Conservation (phyloP, 2,113 vertebrate species). For the Marmota monax region DNA sequence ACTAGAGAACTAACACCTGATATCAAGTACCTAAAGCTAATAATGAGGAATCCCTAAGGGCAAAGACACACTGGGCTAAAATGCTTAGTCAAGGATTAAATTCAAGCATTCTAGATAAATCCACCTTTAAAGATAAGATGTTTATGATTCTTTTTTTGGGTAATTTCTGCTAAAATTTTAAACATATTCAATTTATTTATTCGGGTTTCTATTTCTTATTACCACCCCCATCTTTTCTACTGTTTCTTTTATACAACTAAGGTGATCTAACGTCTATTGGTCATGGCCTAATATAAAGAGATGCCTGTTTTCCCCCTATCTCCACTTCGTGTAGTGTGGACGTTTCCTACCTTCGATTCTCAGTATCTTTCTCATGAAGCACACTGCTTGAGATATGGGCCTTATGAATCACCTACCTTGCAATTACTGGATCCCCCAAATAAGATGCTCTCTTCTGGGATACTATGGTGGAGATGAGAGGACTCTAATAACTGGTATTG, state of each 20-base stretch:
- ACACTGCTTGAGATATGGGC: neutral
- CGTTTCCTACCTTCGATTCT: neutral
- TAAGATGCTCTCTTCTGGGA: neutral
- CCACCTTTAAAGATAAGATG: neutral
- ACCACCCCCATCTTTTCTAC: neutral
- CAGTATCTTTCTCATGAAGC: neutral
- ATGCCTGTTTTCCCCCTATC: neutral
- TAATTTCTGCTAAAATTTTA: neutral
- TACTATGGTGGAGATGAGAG: neutral
- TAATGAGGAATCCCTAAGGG: neutral
- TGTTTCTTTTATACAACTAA: neutral
- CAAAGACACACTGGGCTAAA: conserved; percentile 27
- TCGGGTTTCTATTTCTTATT: neutral
- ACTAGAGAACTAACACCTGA: neutral
- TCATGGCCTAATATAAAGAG: neutral
- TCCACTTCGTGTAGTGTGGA: neutral
- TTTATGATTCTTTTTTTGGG: conserved; percentile 31
- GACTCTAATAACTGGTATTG: neutral
- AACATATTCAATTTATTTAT: neutral
- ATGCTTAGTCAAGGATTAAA: conserved; percentile 28
- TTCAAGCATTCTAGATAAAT: neutral
- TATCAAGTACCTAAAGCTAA: conserved; percentile 28
- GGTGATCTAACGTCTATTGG: neutral
- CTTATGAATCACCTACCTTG: neutral
- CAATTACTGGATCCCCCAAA: neutral